Evolutionary conservation across 37 sponge, comb jelly and placozoan genomes (phyloP).

Genomic region (Agelas oroides): DNA sequence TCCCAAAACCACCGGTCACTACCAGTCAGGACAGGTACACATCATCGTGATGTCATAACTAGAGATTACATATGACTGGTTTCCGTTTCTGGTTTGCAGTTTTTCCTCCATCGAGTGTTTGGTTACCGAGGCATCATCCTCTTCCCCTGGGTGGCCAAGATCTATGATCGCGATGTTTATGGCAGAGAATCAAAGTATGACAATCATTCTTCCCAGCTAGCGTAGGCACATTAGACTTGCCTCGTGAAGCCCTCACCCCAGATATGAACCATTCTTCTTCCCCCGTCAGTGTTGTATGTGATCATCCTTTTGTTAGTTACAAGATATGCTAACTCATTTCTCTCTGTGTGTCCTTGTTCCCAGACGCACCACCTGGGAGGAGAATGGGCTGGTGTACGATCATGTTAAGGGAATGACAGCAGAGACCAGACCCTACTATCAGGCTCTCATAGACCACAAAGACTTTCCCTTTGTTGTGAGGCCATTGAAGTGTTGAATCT

Average conservation of each 20-base stretch:
- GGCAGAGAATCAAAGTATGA: conserved; percentile 3
- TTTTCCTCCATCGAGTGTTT: conserved; percentile 93
- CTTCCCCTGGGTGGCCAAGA: conserved; percentile 87
- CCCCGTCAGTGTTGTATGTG: too few relatives aligned
- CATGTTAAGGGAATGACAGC: conserved; percentile 50
- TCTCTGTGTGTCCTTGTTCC: too few relatives aligned
- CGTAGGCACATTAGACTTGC: too few relatives aligned
- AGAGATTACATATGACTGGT: too few relatives aligned
- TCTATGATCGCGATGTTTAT: conserved; percentile 80
- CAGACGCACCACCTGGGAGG: conserved; percentile 19
- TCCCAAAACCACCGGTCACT: conserved; percentile 69
- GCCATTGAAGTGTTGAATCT: too few relatives aligned
- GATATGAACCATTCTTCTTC: too few relatives aligned
- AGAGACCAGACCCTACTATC: conserved; percentile 80
- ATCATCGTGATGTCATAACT: too few relatives aligned
- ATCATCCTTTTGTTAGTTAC: too few relatives aligned
- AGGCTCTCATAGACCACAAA: conserved; percentile 88
- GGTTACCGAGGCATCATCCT: conserved; percentile 95
- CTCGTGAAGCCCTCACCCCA: too few relatives aligned
- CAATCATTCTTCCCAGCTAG: not conserved
- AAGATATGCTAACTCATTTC: too few relatives aligned
- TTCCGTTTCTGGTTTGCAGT: conserved; percentile 46
- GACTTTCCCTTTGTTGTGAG: conserved; percentile 91
- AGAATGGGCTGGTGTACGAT: conserved; percentile 33
- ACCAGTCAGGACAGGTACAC: conserved; percentile 88